These are phyloP conservation scores for Trogon melanurus DNA, from an alignment of 2,113 vertebrate genomes.

Conservation along the genomic window DNA sequence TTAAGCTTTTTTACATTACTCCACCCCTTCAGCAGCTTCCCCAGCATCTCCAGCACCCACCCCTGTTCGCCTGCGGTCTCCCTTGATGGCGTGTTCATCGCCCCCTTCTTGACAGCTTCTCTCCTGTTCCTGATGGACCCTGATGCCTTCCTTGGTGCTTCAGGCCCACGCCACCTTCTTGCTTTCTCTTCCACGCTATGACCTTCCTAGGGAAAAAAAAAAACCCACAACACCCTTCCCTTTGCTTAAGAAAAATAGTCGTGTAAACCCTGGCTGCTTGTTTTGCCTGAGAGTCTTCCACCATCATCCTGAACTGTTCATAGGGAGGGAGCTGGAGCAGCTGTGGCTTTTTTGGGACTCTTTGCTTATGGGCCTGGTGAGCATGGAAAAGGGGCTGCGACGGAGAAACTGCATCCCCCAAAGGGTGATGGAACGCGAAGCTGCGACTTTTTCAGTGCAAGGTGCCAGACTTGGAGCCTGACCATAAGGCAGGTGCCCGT, in stretches of 20 bases:
- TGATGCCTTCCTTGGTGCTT: neutral
- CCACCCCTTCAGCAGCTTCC: slow-evolving; percentile 27
- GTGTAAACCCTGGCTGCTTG: neutral
- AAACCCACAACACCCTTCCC: neutral
- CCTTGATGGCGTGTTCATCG: neutral
- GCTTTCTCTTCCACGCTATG: neutral
- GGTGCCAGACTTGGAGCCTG: slow-evolving; percentile 12
- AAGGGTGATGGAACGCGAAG: neutral
- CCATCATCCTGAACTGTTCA: fast-evolving
- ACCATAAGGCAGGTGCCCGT: neutral
- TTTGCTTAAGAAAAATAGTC: neutral
- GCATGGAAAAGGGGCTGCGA: neutral
- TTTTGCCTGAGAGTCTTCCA: neutral
- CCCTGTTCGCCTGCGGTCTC: neutral
- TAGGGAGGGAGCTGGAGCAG: neutral
- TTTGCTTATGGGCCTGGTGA: neutral
- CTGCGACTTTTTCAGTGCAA: neutral
- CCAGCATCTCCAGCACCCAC: slow-evolving; percentile 7
- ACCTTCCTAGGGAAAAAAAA: neutral
- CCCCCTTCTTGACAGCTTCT: slow-evolving; percentile 8
- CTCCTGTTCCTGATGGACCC: neutral
- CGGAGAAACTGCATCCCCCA: fast-evolving
- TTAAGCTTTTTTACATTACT: neutral
- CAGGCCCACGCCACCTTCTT: neutral
- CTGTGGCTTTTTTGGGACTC: neutral